A percentile compares a stretch with the other conserved stretches of the same genome.
These are phyloP conservation scores for Ips nitidus DNA, from an alignment of 1,140 invertebrate species.

Conservation along the genomic window DNA sequence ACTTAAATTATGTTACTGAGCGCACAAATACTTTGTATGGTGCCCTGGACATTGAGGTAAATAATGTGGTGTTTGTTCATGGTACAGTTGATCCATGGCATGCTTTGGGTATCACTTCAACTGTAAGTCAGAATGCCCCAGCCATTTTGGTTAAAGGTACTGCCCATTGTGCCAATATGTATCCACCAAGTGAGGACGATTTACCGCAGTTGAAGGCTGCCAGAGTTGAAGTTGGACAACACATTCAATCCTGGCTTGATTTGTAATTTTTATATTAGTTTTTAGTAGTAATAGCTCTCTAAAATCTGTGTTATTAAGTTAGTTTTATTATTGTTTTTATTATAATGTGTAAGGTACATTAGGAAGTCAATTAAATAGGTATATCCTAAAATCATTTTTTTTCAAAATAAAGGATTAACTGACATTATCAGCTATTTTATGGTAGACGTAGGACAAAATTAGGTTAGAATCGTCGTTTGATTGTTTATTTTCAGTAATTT, in stretches of 20 bases:
- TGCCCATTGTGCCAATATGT: conserved; percentile 82
- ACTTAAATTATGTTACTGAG: conserved; percentile 63
- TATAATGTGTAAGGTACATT: no score
- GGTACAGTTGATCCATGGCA: conserved; percentile 95
- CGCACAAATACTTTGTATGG: conserved; percentile 83
- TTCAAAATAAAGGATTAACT: no score
- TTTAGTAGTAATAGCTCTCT: no score
- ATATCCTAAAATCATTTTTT: no score
- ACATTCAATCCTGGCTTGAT: conserved; percentile 54
- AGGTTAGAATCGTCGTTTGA: no score
- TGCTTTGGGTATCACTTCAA: conserved; percentile 71
- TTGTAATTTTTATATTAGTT: conserved; percentile 5
- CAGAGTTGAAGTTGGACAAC: conserved; percentile 60
- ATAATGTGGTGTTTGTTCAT: conserved; percentile 83
- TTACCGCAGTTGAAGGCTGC: conserved; percentile 63
- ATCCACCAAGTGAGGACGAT: conserved; percentile 66
- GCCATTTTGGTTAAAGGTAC: conserved; percentile 76
- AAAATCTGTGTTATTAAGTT: no score
- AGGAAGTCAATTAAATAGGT: no score
- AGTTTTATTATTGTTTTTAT: no score
- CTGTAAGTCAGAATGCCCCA: conserved; percentile 59
- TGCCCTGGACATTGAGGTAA: conserved; percentile 67
- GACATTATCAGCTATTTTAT: no score
- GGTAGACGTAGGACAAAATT: no score
- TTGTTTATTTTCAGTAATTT: no score